Conservation (phyloP, 1,140 invertebrate genomes). For the Papilio glaucus region DNA sequence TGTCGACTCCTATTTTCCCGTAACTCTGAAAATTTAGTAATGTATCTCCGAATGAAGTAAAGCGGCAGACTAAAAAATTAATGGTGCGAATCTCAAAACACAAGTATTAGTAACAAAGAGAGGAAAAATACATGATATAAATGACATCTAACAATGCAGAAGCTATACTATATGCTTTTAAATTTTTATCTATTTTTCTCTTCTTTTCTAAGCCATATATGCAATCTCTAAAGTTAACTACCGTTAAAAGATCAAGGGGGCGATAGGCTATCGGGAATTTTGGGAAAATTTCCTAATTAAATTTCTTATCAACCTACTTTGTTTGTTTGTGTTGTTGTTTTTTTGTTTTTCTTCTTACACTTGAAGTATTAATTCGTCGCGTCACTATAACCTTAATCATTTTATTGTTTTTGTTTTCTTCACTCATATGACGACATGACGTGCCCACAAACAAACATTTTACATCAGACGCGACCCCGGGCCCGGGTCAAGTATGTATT, state of each 20-base stretch:
- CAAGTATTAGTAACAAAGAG: too few species aligned
- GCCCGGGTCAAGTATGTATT: conserved; percentile 48
- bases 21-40: too few species aligned
- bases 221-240: not conserved
- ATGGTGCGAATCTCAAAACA: too few species aligned
- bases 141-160: too few species aligned
- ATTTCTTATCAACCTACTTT: not conserved
- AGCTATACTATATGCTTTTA: too few species aligned
- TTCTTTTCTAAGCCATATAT: too few species aligned
- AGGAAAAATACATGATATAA: too few species aligned
- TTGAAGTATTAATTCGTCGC: too few species aligned
- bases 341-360: not conserved
- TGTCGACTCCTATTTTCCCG: too few species aligned
- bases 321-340: not conserved
- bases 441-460: conserved; percentile 51
- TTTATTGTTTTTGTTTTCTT: conserved; percentile 36
- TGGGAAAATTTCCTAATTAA: not conserved
- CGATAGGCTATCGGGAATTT: not conserved
- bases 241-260: not conserved
- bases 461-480: conserved; percentile 53
- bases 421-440: conserved; percentile 36
- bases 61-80: too few species aligned
- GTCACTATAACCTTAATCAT: not conserved
- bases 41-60: too few species aligned
- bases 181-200: too few species aligned